Conservation (phyloP, 1,140 invertebrate species). For the Drosophila bipectinata region DNA sequence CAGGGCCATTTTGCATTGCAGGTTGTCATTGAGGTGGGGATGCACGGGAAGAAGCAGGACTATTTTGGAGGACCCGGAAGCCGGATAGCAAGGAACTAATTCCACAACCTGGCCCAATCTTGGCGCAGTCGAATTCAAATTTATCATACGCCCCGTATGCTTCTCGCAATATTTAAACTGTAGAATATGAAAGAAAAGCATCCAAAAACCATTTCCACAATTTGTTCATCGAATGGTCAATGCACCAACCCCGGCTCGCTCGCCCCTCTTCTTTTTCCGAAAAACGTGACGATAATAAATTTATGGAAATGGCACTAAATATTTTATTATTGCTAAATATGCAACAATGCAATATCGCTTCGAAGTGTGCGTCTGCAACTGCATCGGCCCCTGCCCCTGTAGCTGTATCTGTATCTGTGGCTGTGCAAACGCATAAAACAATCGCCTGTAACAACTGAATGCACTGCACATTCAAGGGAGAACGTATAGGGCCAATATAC, state of each 20-base stretch:
- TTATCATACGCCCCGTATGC: constrained; percentile 47
- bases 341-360: constrained; percentile 68
- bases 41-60: background rate
- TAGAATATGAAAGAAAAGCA: constrained; percentile 9
- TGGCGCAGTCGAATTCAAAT: constrained; percentile 22
- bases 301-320: constrained; percentile 79
- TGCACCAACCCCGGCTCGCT: background rate
- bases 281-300: constrained; percentile 68
- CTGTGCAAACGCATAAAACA: constrained; percentile 70
- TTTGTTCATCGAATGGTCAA: constrained; percentile 28
- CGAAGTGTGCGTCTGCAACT: constrained; percentile 5
- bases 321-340: constrained; percentile 83
- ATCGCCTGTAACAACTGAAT: constrained; percentile 71
- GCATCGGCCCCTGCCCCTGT: background rate
- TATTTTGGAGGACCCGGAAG: constrained; percentile 1
- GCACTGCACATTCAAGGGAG: constrained; percentile 40
- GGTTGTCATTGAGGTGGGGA: constrained; percentile 26
- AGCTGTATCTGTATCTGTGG: background rate
- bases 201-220: constrained; percentile 11
- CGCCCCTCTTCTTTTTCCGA: background rate
- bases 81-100: constrained; percentile 2
- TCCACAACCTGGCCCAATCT: constrained; percentile 29
- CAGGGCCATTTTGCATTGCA: constrained; percentile 55
- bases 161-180: constrained; percentile 32
- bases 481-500: constrained; percentile 11